phyloP scores from a whole-genome alignment of 2,113 vertebrate species.

The Clupea harengus region DNA sequence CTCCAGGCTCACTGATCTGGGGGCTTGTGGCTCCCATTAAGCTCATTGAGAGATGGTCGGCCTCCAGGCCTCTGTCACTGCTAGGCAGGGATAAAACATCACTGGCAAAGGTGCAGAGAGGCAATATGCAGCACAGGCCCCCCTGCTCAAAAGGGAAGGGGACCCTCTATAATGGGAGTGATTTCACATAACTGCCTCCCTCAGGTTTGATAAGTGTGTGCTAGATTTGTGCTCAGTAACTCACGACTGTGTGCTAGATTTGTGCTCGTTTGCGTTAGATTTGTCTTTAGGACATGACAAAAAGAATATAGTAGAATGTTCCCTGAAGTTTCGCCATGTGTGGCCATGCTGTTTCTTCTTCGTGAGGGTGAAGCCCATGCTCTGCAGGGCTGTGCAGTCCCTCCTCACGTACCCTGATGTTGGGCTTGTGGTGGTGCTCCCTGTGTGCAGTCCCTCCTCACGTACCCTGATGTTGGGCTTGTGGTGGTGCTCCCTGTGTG shows the following conservation, averaged over 20 bases:
- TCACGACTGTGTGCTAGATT: not conserved
- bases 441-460: slow-evolving; percentile 56
- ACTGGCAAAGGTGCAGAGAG: not conserved
- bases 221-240: not conserved
- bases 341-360: too few relatives aligned
- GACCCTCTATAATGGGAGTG: not conserved
- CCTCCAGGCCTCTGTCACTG: not conserved
- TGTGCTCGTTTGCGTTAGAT: too few relatives aligned
- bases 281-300: too few relatives aligned
- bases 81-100: not conserved
- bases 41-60: not conserved
- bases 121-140: not conserved
- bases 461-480: not conserved
- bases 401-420: too few relatives aligned
- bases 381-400: not conserved
- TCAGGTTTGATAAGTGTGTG: not conserved
- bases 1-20: not conserved
- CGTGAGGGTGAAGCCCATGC: too few relatives aligned
- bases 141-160: not conserved
- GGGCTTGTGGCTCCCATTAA: not conserved
- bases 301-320: too few relatives aligned
- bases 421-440: not conserved
- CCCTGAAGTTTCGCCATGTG: too few relatives aligned
- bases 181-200: not conserved
- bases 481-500: not conserved